A percentile compares a stretch with the other conserved stretches of the same genome.
Conservation (phyloP, 2,888 invertebrate species). For the Agrotis puta region DNA sequence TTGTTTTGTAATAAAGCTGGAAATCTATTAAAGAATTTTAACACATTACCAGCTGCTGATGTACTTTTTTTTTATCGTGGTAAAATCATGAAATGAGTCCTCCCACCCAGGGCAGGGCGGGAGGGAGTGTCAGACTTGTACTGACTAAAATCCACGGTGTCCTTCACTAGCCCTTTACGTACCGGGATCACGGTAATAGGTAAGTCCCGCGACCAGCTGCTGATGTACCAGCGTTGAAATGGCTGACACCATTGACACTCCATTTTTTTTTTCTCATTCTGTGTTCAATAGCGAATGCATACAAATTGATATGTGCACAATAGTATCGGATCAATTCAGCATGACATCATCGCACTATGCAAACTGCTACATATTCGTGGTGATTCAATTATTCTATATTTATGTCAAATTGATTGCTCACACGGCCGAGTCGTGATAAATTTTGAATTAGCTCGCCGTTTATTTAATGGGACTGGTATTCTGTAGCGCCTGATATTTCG, state of each 20-base stretch:
- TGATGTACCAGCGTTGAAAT: too few species aligned
- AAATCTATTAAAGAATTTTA: too few species aligned
- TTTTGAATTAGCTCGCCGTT: conserved; percentile 58
- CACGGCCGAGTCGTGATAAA: conserved; percentile 60
- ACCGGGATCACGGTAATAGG: too few species aligned
- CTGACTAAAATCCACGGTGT: too few species aligned
- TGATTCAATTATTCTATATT: conserved; percentile 86
- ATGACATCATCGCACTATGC: conserved; percentile 61
- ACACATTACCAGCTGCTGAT: too few species aligned
- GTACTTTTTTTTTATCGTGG: too few species aligned
- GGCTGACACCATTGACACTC: neutral
- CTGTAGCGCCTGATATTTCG: conserved; percentile 26
- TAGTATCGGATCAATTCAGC: conserved; percentile 77
- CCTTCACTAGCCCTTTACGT: too few species aligned
- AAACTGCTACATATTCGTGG: conserved; percentile 66
- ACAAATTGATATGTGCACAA: conserved; percentile 78
- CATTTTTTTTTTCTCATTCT: conserved; percentile 12
- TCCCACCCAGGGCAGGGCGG: too few species aligned
- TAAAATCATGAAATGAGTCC: too few species aligned
- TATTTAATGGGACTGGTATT: conserved; percentile 40
- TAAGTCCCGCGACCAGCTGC: too few species aligned
- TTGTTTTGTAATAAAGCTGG: too few species aligned
- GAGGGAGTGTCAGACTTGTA: too few species aligned
- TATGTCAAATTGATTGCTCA: conserved; percentile 81
- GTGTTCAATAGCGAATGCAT: conserved; percentile 70